These are phyloP conservation scores for Muricea muricata DNA, from an alignment of 92 coral and sea anemone species.

Conservation along the genomic window DNA sequence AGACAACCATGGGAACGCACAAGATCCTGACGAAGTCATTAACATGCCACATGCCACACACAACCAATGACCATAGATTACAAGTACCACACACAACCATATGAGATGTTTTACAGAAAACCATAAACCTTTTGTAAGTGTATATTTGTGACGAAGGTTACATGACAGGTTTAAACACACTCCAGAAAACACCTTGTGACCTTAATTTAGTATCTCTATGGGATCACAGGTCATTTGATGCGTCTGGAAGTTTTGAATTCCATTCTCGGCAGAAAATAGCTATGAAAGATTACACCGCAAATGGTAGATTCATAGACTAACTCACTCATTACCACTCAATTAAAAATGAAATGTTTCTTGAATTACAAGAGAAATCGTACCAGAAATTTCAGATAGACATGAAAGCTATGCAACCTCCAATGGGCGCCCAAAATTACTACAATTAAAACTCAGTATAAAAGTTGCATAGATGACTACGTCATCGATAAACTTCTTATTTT, in stretches of 20 bases:
- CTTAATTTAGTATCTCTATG: constrained; percentile 6
- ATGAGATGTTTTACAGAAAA: neutral
- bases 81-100: neutral
- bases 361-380: neutral
- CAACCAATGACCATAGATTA: neutral
- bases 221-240: constrained; percentile 29
- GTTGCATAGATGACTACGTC: neutral
- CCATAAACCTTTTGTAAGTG: neutral
- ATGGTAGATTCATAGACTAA: neutral
- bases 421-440: no score
- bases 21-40: constrained; percentile 27
- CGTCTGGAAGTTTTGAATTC: constrained; percentile 33
- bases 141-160: neutral
- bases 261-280: neutral
- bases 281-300: neutral
- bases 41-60: neutral
- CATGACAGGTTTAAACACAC: constrained; percentile 4
- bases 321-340: neutral
- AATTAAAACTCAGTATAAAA: neutral
- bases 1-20: constrained; percentile 4
- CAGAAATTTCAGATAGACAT: neutral
- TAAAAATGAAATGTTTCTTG: neutral
- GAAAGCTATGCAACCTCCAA: neutral
- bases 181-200: neutral
- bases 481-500: neutral